Evolutionary conservation across 2,113 vertebrate species (phyloP), one percentile per base, ranked within the genome.

Genomic region (Prietella phreatophila): DNA sequence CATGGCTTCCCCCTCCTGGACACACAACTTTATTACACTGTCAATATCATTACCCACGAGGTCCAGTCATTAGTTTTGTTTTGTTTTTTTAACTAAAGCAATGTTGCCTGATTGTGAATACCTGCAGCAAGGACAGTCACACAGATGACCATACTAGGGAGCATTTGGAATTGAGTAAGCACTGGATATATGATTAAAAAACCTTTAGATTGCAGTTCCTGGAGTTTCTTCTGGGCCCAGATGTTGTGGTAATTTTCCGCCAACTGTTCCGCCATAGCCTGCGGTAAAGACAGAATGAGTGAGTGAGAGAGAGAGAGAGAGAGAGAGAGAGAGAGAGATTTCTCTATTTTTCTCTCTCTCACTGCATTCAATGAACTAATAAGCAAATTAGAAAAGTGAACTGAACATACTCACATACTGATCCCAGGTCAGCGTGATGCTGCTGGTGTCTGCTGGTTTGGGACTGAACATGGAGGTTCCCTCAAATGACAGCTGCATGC

Each of bases 261-360:
- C 95, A 99, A 96, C 93, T 96, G 96, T 91, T 99, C 97, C 87
- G 97, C 97, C 97, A 99, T 99, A 19, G 96, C 96, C 98, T 99
- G 88, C 30, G 67, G 27, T 4, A 71, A 7, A 53, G 61, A 60
- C 0, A 39, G 25, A 30, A 8, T n/a, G 30, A 14, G 56, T 25
- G 27, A 13, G n/a, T 13, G 42, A 83, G 14, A 8, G 42, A 60
- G 73, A 69, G 63, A 69, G 65, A 73, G 33, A 73, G 30, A 71
- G 30, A 71, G 33, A 71, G 33, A 71, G 33, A 71, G 33, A 71
- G 69, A 71, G 33, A 42, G 39, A 42, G 39, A 42, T 27, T 0
- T 42, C 39, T 5, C 39, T 42, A 4, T 13, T 50, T 84, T 79
- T 63, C 42, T 13, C 60, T 84, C 84, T 63, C 71, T 19, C 19